Evolutionary conservation across 92 coral and sea anemone genomes (phyloP), one percentile per base, ranked within the genome.

Genomic region (Plumapathes pennacea): DNA sequence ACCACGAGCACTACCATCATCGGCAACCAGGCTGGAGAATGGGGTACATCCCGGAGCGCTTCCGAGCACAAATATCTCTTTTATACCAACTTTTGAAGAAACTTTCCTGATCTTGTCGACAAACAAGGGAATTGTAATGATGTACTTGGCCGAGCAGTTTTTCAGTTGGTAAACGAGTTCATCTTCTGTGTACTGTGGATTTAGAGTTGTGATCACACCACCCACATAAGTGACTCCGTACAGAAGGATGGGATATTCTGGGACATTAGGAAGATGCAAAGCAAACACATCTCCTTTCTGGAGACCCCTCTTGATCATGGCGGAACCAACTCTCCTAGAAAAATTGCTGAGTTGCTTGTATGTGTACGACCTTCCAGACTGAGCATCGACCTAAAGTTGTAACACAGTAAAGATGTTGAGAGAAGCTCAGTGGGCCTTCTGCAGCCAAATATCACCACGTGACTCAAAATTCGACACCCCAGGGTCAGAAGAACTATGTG

Each of bases 241-340:
- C 17, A 57, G 54, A 15, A 85, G 60, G 25, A 81, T 70, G 26
- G 76, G 72, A 44, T 46, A 90, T 51, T 90, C 88, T 15, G 76
- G 79, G 20, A 86, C 57, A 69, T 90, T 90, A 9, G 90, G 88
- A n/a, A 67, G 67, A 32, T 77, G 21, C 15, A 86, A 56, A 20
- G 90, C 95, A 46, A 76, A 80, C 14, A 90, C 90, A 23, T 90
- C 90, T 28, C 95, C 90, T 75, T 82, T 78, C 57, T 71, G 82
- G 55, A 86, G 75, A 18, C 95, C 95, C 64, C 65, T 70, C 27
- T 57, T 71, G 25, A 83, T 56, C 53, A 86, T 74, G 12, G 88
- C 88, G 18, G 97, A 78, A 36, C 80, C 88, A 21, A 60, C 67
- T 19, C 80, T 86, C 25, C 36, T 64, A 2, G 52, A 31, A 43